phyloP scores from a whole-genome alignment of 2,888 invertebrate species.

The Acrobasis consociella region DNA sequence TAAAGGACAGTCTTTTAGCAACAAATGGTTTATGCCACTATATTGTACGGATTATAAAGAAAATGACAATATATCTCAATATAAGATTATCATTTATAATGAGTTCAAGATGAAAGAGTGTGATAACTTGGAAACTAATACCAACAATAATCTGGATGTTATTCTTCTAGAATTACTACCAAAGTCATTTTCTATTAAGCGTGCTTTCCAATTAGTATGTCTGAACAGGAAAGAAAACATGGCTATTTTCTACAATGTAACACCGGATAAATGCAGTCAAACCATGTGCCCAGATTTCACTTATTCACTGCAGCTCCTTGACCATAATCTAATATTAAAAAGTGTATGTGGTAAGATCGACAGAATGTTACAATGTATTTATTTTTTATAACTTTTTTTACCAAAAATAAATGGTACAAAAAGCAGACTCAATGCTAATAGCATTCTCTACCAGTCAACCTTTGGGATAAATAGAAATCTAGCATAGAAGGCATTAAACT shows the following conservation, averaged over 20 bases:
- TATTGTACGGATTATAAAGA: slow-evolving; percentile 31
- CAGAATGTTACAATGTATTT: neutral
- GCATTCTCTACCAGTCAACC: too few relatives aligned
- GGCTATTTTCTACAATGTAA: slow-evolving; percentile 76
- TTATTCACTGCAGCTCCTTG: slow-evolving; percentile 67
- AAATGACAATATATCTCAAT: slow-evolving; percentile 34
- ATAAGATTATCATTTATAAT: slow-evolving; percentile 29
- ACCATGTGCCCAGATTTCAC: slow-evolving; percentile 74
- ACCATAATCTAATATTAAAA: slow-evolving; percentile 62
- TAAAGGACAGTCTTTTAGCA: slow-evolving; percentile 32
- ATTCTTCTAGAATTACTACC: slow-evolving; percentile 64
- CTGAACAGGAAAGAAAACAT: slow-evolving; percentile 60
- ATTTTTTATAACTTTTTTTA: too few relatives aligned
- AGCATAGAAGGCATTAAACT: too few relatives aligned
- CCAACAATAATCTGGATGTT: slow-evolving; percentile 43
- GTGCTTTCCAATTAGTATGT: slow-evolving; percentile 62
- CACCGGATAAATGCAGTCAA: slow-evolving; percentile 53
- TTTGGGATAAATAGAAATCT: too few relatives aligned
- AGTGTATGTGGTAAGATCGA: slow-evolving; percentile 60
- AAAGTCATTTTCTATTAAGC: slow-evolving; percentile 54
- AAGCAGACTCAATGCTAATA: too few relatives aligned
- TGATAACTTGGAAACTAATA: slow-evolving; percentile 23
- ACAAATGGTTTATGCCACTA: slow-evolving; percentile 35
- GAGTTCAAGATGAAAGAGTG: slow-evolving; percentile 34
- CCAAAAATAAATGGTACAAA: too few relatives aligned